Conservation (phyloP, 2,888 invertebrate species). For the Aricia artaxerxes region DNA sequence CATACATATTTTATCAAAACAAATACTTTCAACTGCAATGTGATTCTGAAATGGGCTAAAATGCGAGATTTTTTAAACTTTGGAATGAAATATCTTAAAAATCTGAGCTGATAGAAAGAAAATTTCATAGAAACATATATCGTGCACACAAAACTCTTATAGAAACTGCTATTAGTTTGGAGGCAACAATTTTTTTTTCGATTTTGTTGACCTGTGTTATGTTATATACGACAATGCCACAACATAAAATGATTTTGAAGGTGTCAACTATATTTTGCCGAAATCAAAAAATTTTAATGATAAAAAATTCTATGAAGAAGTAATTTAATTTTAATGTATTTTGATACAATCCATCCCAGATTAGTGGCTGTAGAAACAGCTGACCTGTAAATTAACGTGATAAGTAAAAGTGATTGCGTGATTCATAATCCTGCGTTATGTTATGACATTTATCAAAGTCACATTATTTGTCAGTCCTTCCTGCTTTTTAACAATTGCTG, state of each 20-base stretch:
- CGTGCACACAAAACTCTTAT: too few relatives aligned
- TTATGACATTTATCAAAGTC: neutral
- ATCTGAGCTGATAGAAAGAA: too few relatives aligned
- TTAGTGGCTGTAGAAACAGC: neutral
- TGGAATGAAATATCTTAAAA: too few relatives aligned
- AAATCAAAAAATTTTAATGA: neutral
- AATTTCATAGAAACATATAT: too few relatives aligned
- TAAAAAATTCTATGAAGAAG: neutral
- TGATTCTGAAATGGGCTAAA: too few relatives aligned
- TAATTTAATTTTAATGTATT: too few relatives aligned
- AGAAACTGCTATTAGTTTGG: too few relatives aligned
- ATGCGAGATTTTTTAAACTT: too few relatives aligned
- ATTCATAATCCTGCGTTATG: neutral
- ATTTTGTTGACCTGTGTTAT: neutral
- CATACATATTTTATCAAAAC: too few relatives aligned
- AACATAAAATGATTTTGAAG: neutral
- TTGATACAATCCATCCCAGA: neutral
- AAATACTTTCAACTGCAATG: too few relatives aligned
- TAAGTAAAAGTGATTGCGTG: neutral
- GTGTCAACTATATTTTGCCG: neutral
- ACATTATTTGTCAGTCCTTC: neutral
- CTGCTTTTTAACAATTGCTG: neutral
- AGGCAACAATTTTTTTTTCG: too few relatives aligned
- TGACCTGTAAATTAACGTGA: neutral
- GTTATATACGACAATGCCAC: neutral